Percentiles rank a stretch among this genome's conserved stretches.
Conservation (phyloP, 2,888 invertebrate genomes). For the Nipponacmea schrenckii region DNA sequence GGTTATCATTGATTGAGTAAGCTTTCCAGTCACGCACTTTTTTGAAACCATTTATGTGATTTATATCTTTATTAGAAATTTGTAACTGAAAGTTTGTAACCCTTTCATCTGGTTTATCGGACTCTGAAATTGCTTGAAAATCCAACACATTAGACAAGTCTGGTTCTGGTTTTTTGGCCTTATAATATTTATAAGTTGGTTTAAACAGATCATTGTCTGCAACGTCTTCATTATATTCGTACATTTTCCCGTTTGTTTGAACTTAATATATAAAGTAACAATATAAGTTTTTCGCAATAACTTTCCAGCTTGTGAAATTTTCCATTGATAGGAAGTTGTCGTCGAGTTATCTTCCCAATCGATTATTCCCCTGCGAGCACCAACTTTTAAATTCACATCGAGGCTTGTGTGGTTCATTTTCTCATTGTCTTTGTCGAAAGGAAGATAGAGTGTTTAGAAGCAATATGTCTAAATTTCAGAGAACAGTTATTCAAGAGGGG, state of each 20-base stretch:
- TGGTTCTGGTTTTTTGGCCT: constrained; percentile 47
- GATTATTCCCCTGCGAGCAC: constrained; percentile 1
- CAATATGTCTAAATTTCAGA: not conserved
- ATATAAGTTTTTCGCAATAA: no score
- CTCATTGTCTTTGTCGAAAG: no score
- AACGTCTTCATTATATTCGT: not conserved
- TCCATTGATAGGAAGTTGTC: no score
- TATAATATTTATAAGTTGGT: constrained; percentile 54
- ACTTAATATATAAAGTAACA: no score
- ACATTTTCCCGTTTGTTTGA: not conserved
- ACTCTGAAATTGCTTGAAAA: constrained; percentile 18
- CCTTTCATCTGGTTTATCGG: not conserved
- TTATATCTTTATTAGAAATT: constrained; percentile 23
- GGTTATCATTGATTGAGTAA: constrained; percentile 43
- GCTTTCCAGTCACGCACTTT: constrained; percentile 53
- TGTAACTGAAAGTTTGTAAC: constrained; percentile 29
- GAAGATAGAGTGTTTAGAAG: not conserved
- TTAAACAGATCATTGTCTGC: constrained; percentile 46
- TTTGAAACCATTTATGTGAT: constrained; percentile 42
- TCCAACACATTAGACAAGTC: constrained; percentile 49
- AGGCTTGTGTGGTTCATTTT: not conserved
- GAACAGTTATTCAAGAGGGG: not conserved
- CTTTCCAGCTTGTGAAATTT: no score
- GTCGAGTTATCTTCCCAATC: no score
- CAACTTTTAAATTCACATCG: not conserved